These are phyloP conservation scores for Magallana nippona DNA, from an alignment of 2,888 invertebrate species.

Conservation along the genomic window DNA sequence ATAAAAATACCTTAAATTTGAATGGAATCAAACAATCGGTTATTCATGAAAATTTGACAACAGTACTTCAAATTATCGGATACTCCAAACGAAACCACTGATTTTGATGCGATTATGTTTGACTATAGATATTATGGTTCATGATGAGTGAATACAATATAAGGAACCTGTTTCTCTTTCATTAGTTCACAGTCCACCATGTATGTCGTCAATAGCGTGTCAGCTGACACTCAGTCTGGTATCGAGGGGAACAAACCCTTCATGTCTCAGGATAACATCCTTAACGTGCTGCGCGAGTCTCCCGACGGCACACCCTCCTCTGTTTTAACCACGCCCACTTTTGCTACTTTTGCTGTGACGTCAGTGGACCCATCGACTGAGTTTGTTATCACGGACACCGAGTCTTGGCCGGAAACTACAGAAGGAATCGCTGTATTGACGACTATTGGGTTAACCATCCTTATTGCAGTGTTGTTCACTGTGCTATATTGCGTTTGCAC, in stretches of 20 bases:
- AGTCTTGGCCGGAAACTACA: conserved; percentile 47
- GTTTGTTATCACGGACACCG: conserved; percentile 23
- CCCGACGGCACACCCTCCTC: conserved; percentile 46
- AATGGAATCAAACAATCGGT: neutral
- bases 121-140: no score
- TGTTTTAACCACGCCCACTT: conserved; percentile 42
- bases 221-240: conserved; percentile 46
- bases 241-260: conserved; percentile 44
- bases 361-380: conserved; percentile 43
- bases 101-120: no score
- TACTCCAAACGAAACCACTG: no score
- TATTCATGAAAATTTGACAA: neutral
- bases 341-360: conserved; percentile 48
- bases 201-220: conserved; percentile 45
- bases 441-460: conserved; percentile 42
- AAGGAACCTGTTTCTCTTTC: neutral
- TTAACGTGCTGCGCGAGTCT: conserved; percentile 40
- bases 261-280: conserved; percentile 42
- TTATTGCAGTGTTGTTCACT: conserved; percentile 41
- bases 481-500: conserved; percentile 47
- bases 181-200: conserved; percentile 47
- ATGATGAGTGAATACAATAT: neutral
- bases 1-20: neutral
- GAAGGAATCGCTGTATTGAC: conserved; percentile 49
- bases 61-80: no score